phyloP scores from a whole-genome alignment of 30 jellyfish, hydroid and myxozoan species.

The Hydra vulgaris region DNA sequence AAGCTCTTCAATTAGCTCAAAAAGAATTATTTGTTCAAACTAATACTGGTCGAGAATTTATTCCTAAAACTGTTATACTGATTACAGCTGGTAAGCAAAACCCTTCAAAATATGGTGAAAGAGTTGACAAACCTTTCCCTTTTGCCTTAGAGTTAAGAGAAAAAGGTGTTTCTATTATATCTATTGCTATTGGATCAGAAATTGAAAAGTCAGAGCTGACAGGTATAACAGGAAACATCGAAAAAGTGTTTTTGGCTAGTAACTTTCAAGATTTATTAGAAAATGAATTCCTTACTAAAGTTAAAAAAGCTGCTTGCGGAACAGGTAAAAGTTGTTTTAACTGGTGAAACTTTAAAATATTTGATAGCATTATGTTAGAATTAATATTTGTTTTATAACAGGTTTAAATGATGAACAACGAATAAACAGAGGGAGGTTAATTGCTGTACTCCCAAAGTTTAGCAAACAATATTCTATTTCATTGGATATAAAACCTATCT shows the following conservation, averaged over 20 bases:
- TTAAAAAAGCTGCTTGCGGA: not conserved
- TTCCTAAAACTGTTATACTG: conserved; percentile 50
- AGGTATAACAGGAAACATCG: not conserved
- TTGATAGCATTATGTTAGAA: not conserved
- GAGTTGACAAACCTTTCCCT: not conserved
- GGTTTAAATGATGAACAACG: not conserved
- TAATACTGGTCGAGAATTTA: conserved; percentile 60
- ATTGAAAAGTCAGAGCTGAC: not conserved
- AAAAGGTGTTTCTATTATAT: conserved; percentile 26
- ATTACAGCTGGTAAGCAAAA: conserved; percentile 77
- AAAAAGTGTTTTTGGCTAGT: not conserved
- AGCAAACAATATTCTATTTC: not conserved
- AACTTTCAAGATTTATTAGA: conserved; percentile 2
- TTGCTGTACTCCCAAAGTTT: not conserved
- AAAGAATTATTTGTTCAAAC: conserved; percentile 26
- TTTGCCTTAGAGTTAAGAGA: conserved; percentile 24
- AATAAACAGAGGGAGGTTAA: not conserved
- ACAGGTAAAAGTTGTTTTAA: no score
- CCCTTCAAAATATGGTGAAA: not conserved
- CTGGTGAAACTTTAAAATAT: not conserved
- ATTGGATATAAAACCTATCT: not conserved
- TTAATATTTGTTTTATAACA: not conserved
- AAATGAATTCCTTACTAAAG: not conserved
- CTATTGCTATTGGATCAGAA: conserved; percentile 43
- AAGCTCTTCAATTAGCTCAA: conserved; percentile 65